Evolutionary conservation across 2,888 invertebrate species (phyloP).

Genomic region (Halictus ligatus): DNA sequence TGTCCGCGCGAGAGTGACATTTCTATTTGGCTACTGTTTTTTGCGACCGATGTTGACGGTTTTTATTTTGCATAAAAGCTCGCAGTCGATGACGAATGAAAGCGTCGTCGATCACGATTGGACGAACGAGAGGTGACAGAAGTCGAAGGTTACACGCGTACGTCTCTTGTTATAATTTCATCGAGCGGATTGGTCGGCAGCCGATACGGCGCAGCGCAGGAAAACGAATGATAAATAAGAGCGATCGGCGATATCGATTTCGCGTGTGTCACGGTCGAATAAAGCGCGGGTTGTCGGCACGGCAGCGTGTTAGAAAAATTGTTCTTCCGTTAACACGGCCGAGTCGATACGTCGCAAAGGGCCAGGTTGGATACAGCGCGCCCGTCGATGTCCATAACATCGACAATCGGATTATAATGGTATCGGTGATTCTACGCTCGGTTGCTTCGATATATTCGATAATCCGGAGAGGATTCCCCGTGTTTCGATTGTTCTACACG

Average conservation of each 20-base stretch:
- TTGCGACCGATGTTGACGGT: neutral
- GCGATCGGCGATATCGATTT: slow-evolving; percentile 59
- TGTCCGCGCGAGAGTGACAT: neutral
- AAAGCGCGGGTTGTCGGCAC: slow-evolving; percentile 48
- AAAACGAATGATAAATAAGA: slow-evolving; percentile 56
- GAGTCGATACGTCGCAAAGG: slow-evolving; percentile 15
- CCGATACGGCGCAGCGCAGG: neutral
- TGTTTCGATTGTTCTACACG: slow-evolving; percentile 21
- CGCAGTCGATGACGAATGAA: neutral
- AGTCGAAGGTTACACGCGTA: neutral
- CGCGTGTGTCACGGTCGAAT: slow-evolving; percentile 46
- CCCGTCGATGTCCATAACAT: slow-evolving; percentile 37
- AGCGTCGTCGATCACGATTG: neutral
- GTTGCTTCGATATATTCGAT: slow-evolving; percentile 27
- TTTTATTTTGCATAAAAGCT: neutral
- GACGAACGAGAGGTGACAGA: neutral
- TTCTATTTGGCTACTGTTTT: neutral
- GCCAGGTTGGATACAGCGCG: slow-evolving; percentile 5
- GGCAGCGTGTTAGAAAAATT: slow-evolving; percentile 54
- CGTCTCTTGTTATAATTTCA: neutral
- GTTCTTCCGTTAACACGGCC: slow-evolving; percentile 48
- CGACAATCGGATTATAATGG: slow-evolving; percentile 58
- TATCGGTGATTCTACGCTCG: slow-evolving; percentile 23
- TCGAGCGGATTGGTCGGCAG: slow-evolving; percentile 8
- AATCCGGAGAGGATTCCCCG: slow-evolving; percentile 14